Base-by-base conservation (phyloP, 2,888 invertebrate genomes). In the Pelosia muscerda region DNA sequence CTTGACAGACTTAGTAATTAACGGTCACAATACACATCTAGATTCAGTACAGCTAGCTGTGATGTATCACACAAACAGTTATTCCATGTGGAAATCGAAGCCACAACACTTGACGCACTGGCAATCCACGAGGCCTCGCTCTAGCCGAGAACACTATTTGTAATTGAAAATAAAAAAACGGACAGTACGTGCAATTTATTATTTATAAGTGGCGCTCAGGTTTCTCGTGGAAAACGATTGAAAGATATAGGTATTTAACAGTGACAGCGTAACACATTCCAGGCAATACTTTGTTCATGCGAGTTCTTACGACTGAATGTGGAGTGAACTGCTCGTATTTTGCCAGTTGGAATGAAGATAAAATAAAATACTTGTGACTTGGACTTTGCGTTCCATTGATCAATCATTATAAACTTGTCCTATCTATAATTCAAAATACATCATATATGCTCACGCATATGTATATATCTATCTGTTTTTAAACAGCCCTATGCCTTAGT, bases 141-240 rank as follows among this genome's bases (percentile, higher is more conserved):
- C n/a, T 49, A 49, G 6, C 19, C n/a, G 19, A 19, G 49, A 49
- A 49, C 49, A 49, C 49, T 49, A 19, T 42, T 49, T 49, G n/a
- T 49, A 49, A 49, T n/a, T n/a, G 49, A 49, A 49, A 49, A 42
- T 19, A 13, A n/a, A 38, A n/a, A 34, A 34, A 34, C 34, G n/a
- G n/a, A n/a, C 9, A 49, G 49, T n/a, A 49, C 49, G 49, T 49
- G 49, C 49, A 49, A 49, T 49, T n/a, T 49, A 49, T 49, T n/a
- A n/a, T n/a, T n/a, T 49, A 49, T 49, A 49, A 49, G n/a, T 49
- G 49, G 49, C 49, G n/a, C 49, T 49, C n/a, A 8, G n/a, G 49
- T 49, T 49, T 49, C 49, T 49, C 19, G 15, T n/a, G 19, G 49
- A 49, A 1, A 49, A 49, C 2, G 19, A 42, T 49, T 49, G 9